phyloP scores from a whole-genome alignment of 1,140 invertebrate species.

The Brachionus koreanus region DNA sequence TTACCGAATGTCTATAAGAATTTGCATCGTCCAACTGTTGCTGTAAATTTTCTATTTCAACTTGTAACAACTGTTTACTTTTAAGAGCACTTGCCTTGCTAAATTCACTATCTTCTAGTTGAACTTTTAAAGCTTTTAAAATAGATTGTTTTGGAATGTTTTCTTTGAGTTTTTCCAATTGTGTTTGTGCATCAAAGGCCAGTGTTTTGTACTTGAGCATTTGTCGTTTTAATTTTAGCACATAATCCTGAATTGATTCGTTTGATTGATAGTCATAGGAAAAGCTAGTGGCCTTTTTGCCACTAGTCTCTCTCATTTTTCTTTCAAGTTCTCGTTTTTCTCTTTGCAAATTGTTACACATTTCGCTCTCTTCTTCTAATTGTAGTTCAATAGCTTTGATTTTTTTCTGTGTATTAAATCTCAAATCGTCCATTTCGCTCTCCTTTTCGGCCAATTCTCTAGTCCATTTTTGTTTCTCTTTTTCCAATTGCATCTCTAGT shows the following conservation, averaged over 20 bases:
- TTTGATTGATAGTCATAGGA: constrained; percentile 72
- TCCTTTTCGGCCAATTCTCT: constrained; percentile 81
- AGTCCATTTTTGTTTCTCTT: constrained; percentile 74
- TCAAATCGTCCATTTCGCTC: constrained; percentile 83
- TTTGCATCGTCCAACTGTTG: constrained; percentile 74
- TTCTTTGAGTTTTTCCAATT: constrained; percentile 22
- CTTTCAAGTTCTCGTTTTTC: constrained; percentile 86
- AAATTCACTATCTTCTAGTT: constrained; percentile 83
- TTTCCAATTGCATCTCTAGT: constrained; percentile 85
- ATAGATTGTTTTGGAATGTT: constrained; percentile 33
- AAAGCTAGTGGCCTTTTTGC: constrained; percentile 50
- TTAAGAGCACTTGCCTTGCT: constrained; percentile 75
- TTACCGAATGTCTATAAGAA: constrained; percentile 68
- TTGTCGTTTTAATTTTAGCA: constrained; percentile 50
- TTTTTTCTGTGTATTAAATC: constrained; percentile 81
- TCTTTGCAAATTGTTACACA: constrained; percentile 75
- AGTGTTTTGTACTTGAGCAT: constrained; percentile 8
- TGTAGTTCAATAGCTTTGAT: constrained; percentile 79
- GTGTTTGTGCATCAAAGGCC: constrained; percentile 26
- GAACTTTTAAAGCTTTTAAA: constrained; percentile 45
- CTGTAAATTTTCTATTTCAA: constrained; percentile 72
- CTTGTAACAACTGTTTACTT: constrained; percentile 73
- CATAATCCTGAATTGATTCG: constrained; percentile 78
- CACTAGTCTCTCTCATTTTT: constrained; percentile 67
- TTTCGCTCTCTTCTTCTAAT: constrained; percentile 84